phyloP scores from a whole-genome alignment of 2,797 vertebrate species.

The Pelochelys cantorii region DNA sequence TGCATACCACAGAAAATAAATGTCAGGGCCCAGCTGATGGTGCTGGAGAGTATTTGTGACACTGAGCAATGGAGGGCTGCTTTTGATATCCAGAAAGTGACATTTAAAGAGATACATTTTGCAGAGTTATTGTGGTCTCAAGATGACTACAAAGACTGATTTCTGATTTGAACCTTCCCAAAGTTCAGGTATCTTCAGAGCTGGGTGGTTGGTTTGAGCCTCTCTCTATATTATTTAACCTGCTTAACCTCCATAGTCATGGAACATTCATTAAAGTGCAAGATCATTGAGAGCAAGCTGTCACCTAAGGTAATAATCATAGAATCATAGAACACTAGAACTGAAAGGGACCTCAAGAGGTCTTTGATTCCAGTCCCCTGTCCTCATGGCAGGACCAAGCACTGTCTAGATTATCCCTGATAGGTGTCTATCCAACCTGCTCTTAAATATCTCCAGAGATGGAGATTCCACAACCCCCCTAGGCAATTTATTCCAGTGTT shows the following conservation, averaged over 20 bases:
- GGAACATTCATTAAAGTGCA: constrained; percentile 4
- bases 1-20: neutral
- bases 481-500: no score
- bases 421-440: no score
- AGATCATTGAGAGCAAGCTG: neutral
- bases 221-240: neutral
- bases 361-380: no score
- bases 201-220: neutral
- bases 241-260: neutral
- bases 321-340: no score
- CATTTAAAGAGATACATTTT: neutral
- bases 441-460: no score
- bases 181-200: neutral
- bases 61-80: neutral
- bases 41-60: neutral
- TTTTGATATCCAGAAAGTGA: neutral
- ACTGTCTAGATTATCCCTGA: no score
- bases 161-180: neutral
- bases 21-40: neutral
- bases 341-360: no score
- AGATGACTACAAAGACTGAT: neutral
- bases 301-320: neutral
- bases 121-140: neutral
- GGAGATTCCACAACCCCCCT: no score
- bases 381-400: no score